phyloP scores from a whole-genome alignment of 37 sponge, comb jelly and placozoan species.

The Diacarnus erythraeanus region DNA sequence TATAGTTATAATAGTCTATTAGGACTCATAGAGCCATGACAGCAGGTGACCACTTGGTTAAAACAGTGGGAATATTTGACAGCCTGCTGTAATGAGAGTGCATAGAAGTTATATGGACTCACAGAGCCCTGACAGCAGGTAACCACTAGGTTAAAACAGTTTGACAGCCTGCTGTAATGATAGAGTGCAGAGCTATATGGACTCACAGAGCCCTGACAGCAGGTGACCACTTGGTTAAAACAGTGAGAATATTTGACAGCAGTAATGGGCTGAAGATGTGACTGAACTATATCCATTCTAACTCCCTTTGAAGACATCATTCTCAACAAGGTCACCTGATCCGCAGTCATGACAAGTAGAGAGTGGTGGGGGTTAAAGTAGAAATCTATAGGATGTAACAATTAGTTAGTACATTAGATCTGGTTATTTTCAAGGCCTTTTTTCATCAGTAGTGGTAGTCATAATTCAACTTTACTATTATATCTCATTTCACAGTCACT shows the following conservation, averaged over 20 bases:
- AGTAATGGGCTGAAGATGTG: constrained; percentile 41
- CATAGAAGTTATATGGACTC: too few species aligned
- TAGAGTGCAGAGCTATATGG: too few species aligned
- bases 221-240: constrained; percentile 84
- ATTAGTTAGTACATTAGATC: too few species aligned
- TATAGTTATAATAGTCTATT: too few species aligned
- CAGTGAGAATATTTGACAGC: constrained; percentile 65
- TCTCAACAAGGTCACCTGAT: constrained; percentile 40
- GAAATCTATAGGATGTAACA: constrained; percentile 30
- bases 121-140: constrained; percentile 79
- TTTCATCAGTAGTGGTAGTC: too few species aligned
- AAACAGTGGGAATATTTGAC: constrained; percentile 78
- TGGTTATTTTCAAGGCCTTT: too few species aligned
- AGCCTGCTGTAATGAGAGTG: too few species aligned
- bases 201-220: constrained; percentile 71
- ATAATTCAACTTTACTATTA: too few species aligned
- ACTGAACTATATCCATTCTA: constrained; percentile 18
- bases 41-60: constrained; percentile 80
- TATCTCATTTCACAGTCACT: too few species aligned
- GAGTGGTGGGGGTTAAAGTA: constrained; percentile 46
- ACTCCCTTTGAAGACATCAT: background rate
- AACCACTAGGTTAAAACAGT: constrained; percentile 77
- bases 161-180: too few species aligned
- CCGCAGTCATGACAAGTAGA: constrained; percentile 39
- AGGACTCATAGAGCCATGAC: constrained; percentile 65